phyloP scores from a whole-genome alignment of 2,797 vertebrate species.

The Tympanoctomys barrerae region DNA sequence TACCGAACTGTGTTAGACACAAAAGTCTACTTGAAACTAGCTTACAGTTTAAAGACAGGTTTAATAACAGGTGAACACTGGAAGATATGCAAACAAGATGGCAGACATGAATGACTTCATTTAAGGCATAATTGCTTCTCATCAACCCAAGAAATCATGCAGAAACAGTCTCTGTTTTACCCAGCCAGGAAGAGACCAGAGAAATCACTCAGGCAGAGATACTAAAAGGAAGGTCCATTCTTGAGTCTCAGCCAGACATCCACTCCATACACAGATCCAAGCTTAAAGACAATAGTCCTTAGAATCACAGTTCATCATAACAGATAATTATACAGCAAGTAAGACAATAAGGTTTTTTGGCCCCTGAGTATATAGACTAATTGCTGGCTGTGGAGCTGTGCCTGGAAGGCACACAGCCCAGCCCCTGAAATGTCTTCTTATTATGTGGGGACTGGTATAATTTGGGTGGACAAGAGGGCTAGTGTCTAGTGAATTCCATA shows the following conservation, averaged over 20 bases:
- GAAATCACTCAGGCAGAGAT: slow-evolving; percentile 91
- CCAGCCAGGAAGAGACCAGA: slow-evolving; percentile 87
- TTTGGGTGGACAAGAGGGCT: slow-evolving; percentile 88
- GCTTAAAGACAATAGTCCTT: slow-evolving; percentile 89
- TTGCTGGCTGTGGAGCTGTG: slow-evolving; percentile 89
- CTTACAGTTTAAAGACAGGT: slow-evolving; percentile 92
- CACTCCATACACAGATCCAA: slow-evolving; percentile 88
- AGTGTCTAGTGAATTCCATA: slow-evolving; percentile 88
- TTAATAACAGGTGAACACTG: slow-evolving; percentile 92
- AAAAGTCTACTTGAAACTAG: slow-evolving; percentile 91
- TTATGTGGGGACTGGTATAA: slow-evolving; percentile 85
- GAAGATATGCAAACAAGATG: slow-evolving; percentile 93
- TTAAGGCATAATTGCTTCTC: slow-evolving; percentile 92
- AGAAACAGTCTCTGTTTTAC: slow-evolving; percentile 91
- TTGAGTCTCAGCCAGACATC: slow-evolving; percentile 88
- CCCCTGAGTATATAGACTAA: slow-evolving; percentile 90
- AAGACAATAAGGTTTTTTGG: slow-evolving; percentile 90
- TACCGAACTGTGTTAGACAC: slow-evolving; percentile 88
- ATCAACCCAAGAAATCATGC: slow-evolving; percentile 93
- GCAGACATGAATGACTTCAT: slow-evolving; percentile 93
- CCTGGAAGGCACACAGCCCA: slow-evolving; percentile 88
- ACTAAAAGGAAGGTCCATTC: slow-evolving; percentile 91
- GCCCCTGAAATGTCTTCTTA: slow-evolving; percentile 86
- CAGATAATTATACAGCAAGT: slow-evolving; percentile 91
- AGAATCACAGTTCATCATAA: slow-evolving; percentile 91